Conservation (phyloP, 2,888 invertebrate species). For the Anarsia innoxiella region DNA sequence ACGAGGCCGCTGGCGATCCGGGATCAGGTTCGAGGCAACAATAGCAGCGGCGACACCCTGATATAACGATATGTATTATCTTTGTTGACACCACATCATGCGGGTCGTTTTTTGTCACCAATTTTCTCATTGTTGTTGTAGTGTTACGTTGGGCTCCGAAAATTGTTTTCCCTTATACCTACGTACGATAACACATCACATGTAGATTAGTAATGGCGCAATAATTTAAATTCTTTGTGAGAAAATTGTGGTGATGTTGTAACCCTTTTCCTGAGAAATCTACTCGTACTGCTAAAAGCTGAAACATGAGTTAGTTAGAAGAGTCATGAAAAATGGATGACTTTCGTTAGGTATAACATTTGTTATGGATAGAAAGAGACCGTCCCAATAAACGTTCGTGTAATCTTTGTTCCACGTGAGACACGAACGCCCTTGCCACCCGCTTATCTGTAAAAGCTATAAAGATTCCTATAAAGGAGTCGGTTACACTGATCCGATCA, state of each 20-base stretch:
- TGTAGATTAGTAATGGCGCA: no score
- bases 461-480: constrained; percentile 18
- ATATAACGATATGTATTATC: constrained; percentile 68
- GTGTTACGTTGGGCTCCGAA: constrained; percentile 40
- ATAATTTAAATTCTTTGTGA: no score
- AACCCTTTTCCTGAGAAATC: no score
- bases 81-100: constrained; percentile 66
- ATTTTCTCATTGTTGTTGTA: constrained; percentile 56
- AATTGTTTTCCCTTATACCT: constrained; percentile 28
- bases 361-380: no score
- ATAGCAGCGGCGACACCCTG: constrained; percentile 61
- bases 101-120: constrained; percentile 63
- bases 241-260: no score
- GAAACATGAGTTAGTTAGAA: no score
- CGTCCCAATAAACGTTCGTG: no score
- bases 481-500: constrained; percentile 42
- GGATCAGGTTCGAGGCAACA: constrained; percentile 55
- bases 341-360: no score
- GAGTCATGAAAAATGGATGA: no score
- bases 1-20: constrained; percentile 56
- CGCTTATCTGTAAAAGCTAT: constrained; percentile 8
- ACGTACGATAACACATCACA: background rate
- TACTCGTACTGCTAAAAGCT: no score
- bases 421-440: background rate
- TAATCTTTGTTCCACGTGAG: no score